Evolutionary conservation across 2,888 invertebrate genomes (phyloP).

Genomic region (Aethes cnicana): DNA sequence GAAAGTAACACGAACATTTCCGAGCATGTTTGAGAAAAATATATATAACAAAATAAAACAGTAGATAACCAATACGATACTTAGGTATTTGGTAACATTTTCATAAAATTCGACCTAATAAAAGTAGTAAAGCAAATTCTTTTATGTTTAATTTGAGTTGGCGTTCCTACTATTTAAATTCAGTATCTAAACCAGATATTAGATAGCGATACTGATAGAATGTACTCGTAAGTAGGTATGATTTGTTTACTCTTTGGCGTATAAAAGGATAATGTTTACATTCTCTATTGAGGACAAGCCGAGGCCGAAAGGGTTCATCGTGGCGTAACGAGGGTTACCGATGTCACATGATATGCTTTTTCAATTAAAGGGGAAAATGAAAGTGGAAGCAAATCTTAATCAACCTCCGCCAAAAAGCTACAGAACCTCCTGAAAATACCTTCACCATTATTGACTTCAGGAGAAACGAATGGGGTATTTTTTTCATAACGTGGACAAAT

Average conservation of each 20-base stretch:
- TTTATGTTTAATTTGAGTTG: too few species aligned
- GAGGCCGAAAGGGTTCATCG: conserved; percentile 41
- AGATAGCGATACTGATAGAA: conserved; percentile 42
- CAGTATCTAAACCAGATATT: conserved; percentile 16
- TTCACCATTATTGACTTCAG: too few species aligned
- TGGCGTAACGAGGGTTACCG: conserved; percentile 30
- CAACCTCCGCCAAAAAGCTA: background rate
- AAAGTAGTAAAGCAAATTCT: too few species aligned
- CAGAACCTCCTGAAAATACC: background rate
- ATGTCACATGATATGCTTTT: conserved; percentile 33
- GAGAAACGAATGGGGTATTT: too few species aligned
- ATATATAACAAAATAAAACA: too few species aligned
- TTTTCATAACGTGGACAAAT: too few species aligned
- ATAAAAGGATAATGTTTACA: conserved; percentile 49
- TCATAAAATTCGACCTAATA: too few species aligned
- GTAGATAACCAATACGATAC: too few species aligned
- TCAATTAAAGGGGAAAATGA: conserved; percentile 16
- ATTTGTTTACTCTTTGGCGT: conserved; percentile 49
- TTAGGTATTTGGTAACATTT: too few species aligned
- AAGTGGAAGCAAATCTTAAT: background rate
- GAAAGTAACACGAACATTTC: too few species aligned
- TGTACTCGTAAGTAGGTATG: too few species aligned
- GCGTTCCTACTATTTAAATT: conserved; percentile 1
- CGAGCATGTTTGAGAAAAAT: too few species aligned
- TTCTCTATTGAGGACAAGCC: conserved; percentile 46